Evolutionary conservation across 1,140 invertebrate genomes (phyloP).

Genomic region (Glossosoma conforme): DNA sequence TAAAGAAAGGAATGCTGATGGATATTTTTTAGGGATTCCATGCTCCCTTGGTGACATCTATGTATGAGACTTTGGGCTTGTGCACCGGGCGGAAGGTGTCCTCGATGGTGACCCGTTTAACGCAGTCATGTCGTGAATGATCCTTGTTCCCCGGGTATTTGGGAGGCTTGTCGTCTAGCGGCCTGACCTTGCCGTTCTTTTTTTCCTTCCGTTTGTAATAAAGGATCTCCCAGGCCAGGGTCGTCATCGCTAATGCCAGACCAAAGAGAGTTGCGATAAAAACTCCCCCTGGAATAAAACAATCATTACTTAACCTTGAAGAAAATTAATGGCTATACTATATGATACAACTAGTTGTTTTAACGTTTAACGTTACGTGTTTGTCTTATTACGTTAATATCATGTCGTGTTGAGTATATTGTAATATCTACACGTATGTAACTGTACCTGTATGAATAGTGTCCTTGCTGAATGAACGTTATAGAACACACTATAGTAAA

Average conservation of each 20-base stretch:
- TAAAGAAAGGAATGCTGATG: too few species aligned
- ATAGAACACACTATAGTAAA: too few species aligned
- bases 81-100: slow-evolving; percentile 41
- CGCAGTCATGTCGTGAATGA: slow-evolving; percentile 23
- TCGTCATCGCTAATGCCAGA: slow-evolving; percentile 74
- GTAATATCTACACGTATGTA: too few species aligned
- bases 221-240: slow-evolving; percentile 71
- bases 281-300: slow-evolving; percentile 65
- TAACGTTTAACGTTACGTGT: too few species aligned
- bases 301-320: neutral
- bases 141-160: slow-evolving; percentile 32
- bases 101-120: slow-evolving; percentile 37
- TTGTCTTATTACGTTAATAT: too few species aligned
- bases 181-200: slow-evolving; percentile 23
- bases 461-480: too few species aligned
- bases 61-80: slow-evolving; percentile 38
- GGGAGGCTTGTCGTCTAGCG: slow-evolving; percentile 36
- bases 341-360: too few species aligned
- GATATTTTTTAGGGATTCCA: slow-evolving; percentile 27
- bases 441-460: too few species aligned
- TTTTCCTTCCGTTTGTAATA: slow-evolving; percentile 67
- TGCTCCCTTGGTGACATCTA: slow-evolving; percentile 40
- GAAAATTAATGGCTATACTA: too few species aligned
- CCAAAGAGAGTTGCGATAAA: slow-evolving; percentile 86
- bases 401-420: too few species aligned